Conservation (phyloP, 2,113 vertebrate species). For the Crotalus helleri region DNA sequence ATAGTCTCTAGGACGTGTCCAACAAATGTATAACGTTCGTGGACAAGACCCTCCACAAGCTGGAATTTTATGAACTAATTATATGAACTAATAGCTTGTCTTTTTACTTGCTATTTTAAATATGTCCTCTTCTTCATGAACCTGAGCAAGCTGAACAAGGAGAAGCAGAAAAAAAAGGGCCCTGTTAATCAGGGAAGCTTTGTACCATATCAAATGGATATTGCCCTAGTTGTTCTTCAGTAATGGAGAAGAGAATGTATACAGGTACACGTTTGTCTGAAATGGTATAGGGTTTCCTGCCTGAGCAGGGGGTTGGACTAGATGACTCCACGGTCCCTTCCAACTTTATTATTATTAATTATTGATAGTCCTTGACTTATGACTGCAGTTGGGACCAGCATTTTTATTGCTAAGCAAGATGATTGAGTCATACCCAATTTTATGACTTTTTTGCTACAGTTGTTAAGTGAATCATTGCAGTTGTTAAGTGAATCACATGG, state of each 20-base stretch:
- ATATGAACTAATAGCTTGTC: not conserved
- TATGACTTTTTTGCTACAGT: not conserved
- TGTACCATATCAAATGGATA: not conserved
- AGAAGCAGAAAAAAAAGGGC: not conserved
- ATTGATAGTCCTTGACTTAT: too few species aligned
- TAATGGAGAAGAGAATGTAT: not conserved
- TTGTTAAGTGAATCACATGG: not conserved
- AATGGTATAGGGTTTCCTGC: too few species aligned
- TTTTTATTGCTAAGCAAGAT: not conserved
- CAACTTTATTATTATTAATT: too few species aligned
- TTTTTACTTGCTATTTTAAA: not conserved
- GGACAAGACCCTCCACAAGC: not conserved
- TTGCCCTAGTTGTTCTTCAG: not conserved
- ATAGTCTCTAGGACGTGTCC: not conserved
- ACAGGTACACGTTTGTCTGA: too few species aligned
- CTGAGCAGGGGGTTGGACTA: too few species aligned
- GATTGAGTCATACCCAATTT: not conserved
- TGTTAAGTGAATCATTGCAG: not conserved
- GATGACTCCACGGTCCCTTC: too few species aligned
- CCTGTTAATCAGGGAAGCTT: not conserved
- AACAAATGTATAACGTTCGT: not conserved
- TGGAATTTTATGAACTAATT: not conserved
- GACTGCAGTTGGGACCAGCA: too few species aligned
- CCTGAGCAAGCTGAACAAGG: not conserved
- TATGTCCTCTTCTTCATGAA: not conserved